These are phyloP conservation scores for Mamestra configurata DNA, from an alignment of 1,140 invertebrate species.

Conservation along the genomic window DNA sequence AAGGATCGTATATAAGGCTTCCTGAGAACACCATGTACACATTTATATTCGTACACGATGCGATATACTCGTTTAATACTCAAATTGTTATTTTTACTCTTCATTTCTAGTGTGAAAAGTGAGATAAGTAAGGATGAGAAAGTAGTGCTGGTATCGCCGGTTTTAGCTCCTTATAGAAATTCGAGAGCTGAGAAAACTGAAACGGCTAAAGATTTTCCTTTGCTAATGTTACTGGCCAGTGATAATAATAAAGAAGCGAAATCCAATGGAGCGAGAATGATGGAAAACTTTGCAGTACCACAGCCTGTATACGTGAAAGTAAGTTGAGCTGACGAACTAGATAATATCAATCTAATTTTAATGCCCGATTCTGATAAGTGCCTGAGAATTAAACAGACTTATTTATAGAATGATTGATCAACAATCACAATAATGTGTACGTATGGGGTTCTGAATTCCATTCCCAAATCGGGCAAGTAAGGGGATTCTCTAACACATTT, in stretches of 20 bases:
- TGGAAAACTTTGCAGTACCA: slow-evolving; percentile 42
- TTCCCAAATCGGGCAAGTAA: no score
- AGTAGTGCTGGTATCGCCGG: slow-evolving; percentile 70
- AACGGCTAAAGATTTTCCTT: slow-evolving; percentile 80
- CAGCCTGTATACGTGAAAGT: slow-evolving; percentile 77
- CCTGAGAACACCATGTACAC: slow-evolving; percentile 54
- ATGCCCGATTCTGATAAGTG: no score
- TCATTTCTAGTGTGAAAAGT: slow-evolving; percentile 19
- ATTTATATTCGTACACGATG: slow-evolving; percentile 55
- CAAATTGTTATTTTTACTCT: slow-evolving; percentile 31
- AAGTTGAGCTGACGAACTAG: slow-evolving; percentile 55
- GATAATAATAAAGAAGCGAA: background rate
- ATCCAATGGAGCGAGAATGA: background rate
- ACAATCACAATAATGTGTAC: no score
- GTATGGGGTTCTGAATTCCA: no score
- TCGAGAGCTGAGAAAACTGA: slow-evolving; percentile 66
- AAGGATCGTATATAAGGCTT: slow-evolving; percentile 70
- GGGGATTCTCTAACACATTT: no score
- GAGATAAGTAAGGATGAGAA: slow-evolving; percentile 55
- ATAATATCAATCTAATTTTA: background rate
- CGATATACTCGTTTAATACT: slow-evolving; percentile 45
- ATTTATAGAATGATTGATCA: no score
- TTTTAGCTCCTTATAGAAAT: slow-evolving; percentile 69
- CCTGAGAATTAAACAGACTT: no score
- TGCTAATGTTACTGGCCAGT: slow-evolving; percentile 68